Evolutionary conservation across 2,113 vertebrate species (phyloP), one percentile per base, ranked within the genome.

Genomic region (Entelurus aequoreus): DNA sequence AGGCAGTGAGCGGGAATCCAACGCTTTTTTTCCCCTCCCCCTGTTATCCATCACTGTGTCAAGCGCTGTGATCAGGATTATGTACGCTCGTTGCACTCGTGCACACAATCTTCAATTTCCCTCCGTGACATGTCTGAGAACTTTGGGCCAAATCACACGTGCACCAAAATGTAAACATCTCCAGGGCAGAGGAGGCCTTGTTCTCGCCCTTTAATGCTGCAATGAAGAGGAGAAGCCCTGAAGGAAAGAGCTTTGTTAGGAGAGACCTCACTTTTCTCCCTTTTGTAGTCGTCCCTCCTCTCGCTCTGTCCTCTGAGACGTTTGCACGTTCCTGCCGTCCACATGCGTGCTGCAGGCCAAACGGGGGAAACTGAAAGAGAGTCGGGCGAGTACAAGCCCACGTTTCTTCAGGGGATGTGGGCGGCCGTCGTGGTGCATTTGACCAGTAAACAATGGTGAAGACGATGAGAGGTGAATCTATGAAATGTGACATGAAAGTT

Each of bases 301-400:
- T 56, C 55, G 62, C 59, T 40, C 21, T 35, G 44, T 56, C 69
- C 69, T 63, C 60, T 14, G 35, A 81, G 78, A 81, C 62, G 36
- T 82, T 81, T 63, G 68, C 85, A 81, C 71, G 68, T 87, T 83
- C 72, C 62, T 78, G 67, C 77, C 62, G 28, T 80, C 77, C 87
- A 87, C 87, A 81, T 87, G 85, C 64, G 65, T 63, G 69, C 80
- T 81, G 76, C 78, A 55, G 84, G 79, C 70, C 71, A 5, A 4
- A 55, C 1, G 62, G 58, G 53, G 72, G 78, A 83, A 79, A 28
- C 74, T 86, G 76, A 81, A 75, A 84, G 63, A 54, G 71, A 70
- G 69, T 68, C 48, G 6, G 69, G 53, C 75, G 51, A 76, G 80
- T 80, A 61, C 38, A 65, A 70, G 77, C 75, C 53, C 69, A 76